Base-by-base conservation (phyloP, 2,888 invertebrate genomes). In the Brenthis hecate region DNA sequence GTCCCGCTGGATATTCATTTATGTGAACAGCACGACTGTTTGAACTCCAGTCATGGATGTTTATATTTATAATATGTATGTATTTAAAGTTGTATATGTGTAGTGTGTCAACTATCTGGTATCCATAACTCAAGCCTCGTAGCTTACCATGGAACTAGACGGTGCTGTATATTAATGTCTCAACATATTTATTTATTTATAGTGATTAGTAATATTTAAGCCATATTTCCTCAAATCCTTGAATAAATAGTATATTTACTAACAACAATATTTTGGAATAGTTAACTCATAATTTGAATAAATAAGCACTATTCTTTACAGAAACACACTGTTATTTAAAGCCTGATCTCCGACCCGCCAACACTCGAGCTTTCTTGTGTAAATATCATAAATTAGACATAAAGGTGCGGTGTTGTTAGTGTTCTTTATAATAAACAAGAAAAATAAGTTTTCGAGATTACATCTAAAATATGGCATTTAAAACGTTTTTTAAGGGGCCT, bases 381-480 rank as follows among this genome's bases (percentile, higher is more conserved):
- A 62, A 62, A 67, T 56, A 50, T n/a, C n/a, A 62, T 67, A 51
- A 62, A 62, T 67, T 61, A 43, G 19, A 50, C 13, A 55, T 66
- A 3, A 47, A 60, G 54, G 48, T 54, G 53, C 56, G 63, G 55
- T 48, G 23, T 14, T 14, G 36, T 62, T 61, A 36, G 11, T 43
- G 11, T 43, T 32, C 62, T 57, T 65, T 65, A 57, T n/a, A 57
- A 19, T 32, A 13, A 19, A 23, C 51, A 62, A 6, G 3, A 8
- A 36, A 32, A 32, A 50, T 50, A 60, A 60, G 50, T 60, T 60
- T 60, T 50, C 4, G 13, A 50, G 60, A 50, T 60, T 32, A 28
- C 2, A 50, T 60, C 50, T 60, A 28, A 32, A 32, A 60, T 32
- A 11, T 28, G 16, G 50, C 13, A 11, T 48, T 48, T 28, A 28